These are phyloP conservation scores for Ophion costatus DNA, from an alignment of 2,888 invertebrate species.

Conservation along the genomic window DNA sequence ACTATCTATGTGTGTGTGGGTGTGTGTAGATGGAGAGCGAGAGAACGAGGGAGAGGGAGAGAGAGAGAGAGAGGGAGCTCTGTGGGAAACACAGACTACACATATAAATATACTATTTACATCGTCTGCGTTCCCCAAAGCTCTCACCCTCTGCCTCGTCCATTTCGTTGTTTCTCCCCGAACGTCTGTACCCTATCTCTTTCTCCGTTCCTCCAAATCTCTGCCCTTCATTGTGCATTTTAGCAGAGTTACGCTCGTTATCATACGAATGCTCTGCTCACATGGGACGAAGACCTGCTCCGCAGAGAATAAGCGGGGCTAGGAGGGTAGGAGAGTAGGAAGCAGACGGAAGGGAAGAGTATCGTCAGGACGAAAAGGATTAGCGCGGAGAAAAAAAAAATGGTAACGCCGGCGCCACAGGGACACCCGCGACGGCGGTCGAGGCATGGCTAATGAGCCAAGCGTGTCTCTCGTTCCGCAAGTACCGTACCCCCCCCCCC, in stretches of 20 bases:
- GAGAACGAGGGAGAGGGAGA: neutral
- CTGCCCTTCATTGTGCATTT: constrained; percentile 65
- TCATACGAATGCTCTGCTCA: constrained; percentile 77
- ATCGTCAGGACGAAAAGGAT: constrained; percentile 68
- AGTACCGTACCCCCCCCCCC: constrained; percentile 33
- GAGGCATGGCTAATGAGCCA: constrained; percentile 64
- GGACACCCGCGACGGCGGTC: constrained; percentile 59
- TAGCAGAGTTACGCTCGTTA: constrained; percentile 76
- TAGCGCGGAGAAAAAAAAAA: constrained; percentile 49
- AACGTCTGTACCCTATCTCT: constrained; percentile 35
- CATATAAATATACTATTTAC: neutral
- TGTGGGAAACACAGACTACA: constrained; percentile 2
- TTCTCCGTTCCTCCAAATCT: constrained; percentile 57
- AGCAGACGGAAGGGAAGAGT: constrained; percentile 1
- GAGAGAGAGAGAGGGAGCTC: neutral
- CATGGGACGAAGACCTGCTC: constrained; percentile 42
- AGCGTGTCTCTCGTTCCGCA: constrained; percentile 52
- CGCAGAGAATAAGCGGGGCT: constrained; percentile 45
- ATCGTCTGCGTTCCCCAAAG: constrained; percentile 50
- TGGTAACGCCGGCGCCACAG: constrained; percentile 63
- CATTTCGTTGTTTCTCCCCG: constrained; percentile 48
- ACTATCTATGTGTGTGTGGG: neutral
- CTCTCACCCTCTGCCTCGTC: constrained; percentile 44
- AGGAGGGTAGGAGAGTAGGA: constrained; percentile 8
- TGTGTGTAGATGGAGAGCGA: neutral